phyloP scores from a whole-genome alignment of 2,113 vertebrate genomes.

The Chionis minor region DNA sequence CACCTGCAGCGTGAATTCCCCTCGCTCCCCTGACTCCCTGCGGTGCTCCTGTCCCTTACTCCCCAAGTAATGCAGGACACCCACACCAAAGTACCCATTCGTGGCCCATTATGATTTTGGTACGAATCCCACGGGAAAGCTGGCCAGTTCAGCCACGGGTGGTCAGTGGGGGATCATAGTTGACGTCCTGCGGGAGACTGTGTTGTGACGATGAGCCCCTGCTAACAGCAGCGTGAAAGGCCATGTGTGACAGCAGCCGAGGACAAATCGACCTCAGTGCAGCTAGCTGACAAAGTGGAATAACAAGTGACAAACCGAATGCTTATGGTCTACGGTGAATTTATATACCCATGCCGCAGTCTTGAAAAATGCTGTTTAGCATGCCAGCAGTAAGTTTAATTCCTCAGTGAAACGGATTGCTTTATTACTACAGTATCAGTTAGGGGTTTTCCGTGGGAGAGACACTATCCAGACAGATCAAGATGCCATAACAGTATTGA shows the following conservation, averaged over 20 bases:
- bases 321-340: neutral
- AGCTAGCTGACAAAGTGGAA: neutral
- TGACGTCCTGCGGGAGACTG: neutral
- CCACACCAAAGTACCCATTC: neutral
- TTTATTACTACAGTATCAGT: neutral
- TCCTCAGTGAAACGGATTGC: neutral
- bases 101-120: neutral
- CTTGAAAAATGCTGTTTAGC: neutral
- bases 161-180: neutral
- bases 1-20: neutral
- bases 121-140: accelerated
- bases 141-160: neutral
- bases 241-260: neutral
- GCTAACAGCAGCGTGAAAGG: neutral
- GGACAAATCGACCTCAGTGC: neutral
- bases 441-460: neutral
- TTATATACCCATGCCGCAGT: neutral
- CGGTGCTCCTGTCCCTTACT: neutral
- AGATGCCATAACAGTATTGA: neutral
- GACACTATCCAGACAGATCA: neutral
- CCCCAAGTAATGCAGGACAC: no score
- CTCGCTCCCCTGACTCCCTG: neutral
- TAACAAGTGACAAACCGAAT: neutral
- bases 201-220: neutral
- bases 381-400: neutral